A percentile compares a stretch with the other conserved stretches of the same genome.
Evolutionary conservation across 1,140 invertebrate species (phyloP).

Genomic region (Andrena cerasifolii): DNA sequence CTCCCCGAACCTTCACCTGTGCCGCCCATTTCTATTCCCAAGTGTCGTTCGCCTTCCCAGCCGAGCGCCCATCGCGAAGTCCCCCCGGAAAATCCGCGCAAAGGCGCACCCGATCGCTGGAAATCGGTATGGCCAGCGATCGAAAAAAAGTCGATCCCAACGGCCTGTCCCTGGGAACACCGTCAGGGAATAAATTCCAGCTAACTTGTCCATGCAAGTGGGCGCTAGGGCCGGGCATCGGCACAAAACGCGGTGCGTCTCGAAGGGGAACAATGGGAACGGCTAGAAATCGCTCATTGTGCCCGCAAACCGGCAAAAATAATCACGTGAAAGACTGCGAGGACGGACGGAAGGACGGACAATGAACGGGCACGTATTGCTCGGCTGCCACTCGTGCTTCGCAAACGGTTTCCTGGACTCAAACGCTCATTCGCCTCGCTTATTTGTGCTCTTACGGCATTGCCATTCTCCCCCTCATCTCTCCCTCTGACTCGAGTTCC

Average conservation of each 20-base stretch:
- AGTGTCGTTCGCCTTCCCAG: no score
- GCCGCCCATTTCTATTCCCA: no score
- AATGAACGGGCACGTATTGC: slow-evolving; percentile 66
- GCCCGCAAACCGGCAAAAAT: slow-evolving; percentile 73
- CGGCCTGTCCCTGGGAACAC: slow-evolving; percentile 9
- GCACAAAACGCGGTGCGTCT: slow-evolving; percentile 69
- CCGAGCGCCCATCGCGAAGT: no score
- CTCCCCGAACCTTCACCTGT: no score
- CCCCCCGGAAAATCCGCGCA: no score
- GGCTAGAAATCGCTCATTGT: slow-evolving; percentile 77
- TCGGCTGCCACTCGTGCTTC: slow-evolving; percentile 69
- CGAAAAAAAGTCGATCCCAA: neutral
- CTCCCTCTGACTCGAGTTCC: slow-evolving; percentile 49
- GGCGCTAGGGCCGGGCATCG: slow-evolving; percentile 55
- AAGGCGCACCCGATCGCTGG: no score
- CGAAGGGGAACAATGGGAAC: slow-evolving; percentile 72
- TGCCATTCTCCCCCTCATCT: slow-evolving; percentile 45
- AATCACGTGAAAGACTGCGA: slow-evolving; percentile 75
- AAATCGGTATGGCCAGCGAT: no score
- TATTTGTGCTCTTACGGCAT: slow-evolving; percentile 59
- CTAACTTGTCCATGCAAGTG: slow-evolving; percentile 57
- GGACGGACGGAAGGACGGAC: slow-evolving; percentile 73
- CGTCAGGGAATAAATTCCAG: slow-evolving; percentile 57
- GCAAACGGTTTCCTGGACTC: slow-evolving; percentile 65
- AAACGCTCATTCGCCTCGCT: slow-evolving; percentile 71